Percentiles rank a stretch among this genome's conserved stretches.
Conservation (phyloP, 2,113 vertebrate genomes). For the Sterna hirundo region DNA sequence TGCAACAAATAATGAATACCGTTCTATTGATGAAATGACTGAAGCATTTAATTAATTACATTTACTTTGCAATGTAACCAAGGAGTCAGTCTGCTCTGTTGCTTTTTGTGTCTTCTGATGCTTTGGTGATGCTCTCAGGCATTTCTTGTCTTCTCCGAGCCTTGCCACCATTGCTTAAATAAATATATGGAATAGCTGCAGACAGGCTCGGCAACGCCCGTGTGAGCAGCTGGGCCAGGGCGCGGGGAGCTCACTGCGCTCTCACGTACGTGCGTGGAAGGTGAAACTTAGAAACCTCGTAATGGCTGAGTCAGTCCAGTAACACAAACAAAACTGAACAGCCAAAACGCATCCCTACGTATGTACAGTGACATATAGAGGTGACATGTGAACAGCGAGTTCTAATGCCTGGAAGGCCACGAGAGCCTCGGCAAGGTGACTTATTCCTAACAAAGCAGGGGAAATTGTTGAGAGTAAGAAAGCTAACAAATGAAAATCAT, state of each 20-base stretch:
- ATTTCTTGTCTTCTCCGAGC: neutral
- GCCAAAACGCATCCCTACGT: neutral
- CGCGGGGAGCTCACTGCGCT: neutral
- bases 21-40: neutral
- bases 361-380: neutral
- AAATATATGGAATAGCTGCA: neutral
- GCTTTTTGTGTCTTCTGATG: neutral
- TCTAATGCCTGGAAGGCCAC: neutral
- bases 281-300: neutral
- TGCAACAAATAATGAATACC: neutral
- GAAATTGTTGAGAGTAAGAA: neutral
- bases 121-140: neutral
- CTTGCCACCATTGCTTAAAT: neutral
- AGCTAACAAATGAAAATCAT: neutral
- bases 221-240: neutral
- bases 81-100: neutral
- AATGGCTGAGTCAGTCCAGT: neutral
- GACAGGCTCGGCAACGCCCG: neutral
- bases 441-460: neutral
- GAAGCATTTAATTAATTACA: neutral
- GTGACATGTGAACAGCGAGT: neutral
- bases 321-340: neutral
- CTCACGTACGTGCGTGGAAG: rapidly evolving
- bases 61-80: neutral
- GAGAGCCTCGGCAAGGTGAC: slow-evolving; percentile 6